These are phyloP conservation scores for Micronisus gabar DNA, from an alignment of 2,113 vertebrate genomes.

Conservation along the genomic window DNA sequence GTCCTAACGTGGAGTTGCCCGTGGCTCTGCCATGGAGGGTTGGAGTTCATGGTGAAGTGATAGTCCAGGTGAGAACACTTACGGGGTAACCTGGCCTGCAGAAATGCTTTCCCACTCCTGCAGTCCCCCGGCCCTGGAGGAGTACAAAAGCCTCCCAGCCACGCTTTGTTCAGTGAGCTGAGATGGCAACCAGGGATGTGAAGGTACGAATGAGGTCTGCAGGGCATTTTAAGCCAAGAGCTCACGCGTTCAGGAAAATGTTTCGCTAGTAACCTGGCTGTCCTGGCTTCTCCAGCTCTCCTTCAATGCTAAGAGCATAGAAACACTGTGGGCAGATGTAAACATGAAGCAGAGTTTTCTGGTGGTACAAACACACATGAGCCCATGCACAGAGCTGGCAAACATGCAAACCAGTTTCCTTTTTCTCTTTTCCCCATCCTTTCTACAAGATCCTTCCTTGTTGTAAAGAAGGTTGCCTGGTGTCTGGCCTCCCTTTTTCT, in stretches of 20 bases:
- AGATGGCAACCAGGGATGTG: background rate
- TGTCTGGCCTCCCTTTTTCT: background rate
- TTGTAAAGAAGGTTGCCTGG: background rate
- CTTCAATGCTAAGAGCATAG: background rate
- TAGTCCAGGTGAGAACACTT: background rate
- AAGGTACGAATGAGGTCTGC: background rate
- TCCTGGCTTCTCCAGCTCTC: background rate
- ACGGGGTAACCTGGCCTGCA: background rate
- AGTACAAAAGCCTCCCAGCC: background rate
- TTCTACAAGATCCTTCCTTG: background rate
- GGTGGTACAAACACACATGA: background rate
- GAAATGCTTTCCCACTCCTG: background rate
- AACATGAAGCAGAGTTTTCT: background rate
- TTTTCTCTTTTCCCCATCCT: background rate
- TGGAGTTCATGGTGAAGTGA: background rate
- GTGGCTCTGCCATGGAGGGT: no score
- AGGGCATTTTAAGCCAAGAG: background rate
- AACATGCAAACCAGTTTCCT: background rate
- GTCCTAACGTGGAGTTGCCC: background rate
- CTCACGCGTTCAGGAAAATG: rapidly evolving
- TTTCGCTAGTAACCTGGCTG: background rate
- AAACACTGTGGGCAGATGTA: background rate
- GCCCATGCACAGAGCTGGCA: background rate
- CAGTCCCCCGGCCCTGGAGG: background rate
- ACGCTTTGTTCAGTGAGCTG: background rate